phyloP scores from a whole-genome alignment of 2,888 invertebrate species.

The Rhagonycha lutea region DNA sequence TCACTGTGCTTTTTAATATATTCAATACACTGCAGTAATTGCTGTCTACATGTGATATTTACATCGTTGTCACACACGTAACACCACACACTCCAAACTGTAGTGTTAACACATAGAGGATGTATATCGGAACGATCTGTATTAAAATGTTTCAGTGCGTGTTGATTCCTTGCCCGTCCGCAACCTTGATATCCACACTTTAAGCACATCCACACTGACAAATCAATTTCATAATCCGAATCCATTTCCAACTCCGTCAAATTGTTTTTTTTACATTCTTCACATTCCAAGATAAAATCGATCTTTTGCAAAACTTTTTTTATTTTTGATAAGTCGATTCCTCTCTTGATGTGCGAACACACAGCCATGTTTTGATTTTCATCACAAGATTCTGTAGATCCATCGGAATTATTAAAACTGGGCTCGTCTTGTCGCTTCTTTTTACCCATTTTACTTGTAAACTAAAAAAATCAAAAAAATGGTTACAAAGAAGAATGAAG shows the following conservation, averaged over 20 bases:
- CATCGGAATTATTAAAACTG: conserved; percentile 65
- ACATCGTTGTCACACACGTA: conserved; percentile 77
- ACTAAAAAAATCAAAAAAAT: neutral
- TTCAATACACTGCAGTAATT: conserved; percentile 75
- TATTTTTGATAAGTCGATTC: conserved; percentile 67
- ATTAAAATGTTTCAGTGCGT: conserved; percentile 75
- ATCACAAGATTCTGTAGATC: conserved; percentile 73
- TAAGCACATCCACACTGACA: conserved; percentile 76
- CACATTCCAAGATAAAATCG: conserved; percentile 59
- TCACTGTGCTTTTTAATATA: conserved; percentile 66
- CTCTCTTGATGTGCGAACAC: conserved; percentile 72
- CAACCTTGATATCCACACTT: conserved; percentile 81
- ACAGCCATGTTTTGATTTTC: conserved; percentile 64
- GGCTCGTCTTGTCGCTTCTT: conserved; percentile 75
- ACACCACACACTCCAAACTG: conserved; percentile 76
- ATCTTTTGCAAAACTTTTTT: conserved; percentile 58
- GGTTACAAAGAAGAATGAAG: neutral
- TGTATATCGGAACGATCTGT: conserved; percentile 79
- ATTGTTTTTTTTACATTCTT: conserved; percentile 46
- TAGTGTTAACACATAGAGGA: conserved; percentile 72
- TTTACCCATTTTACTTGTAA: conserved; percentile 65
- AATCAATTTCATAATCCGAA: conserved; percentile 55
- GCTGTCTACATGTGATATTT: conserved; percentile 63
- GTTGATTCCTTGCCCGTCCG: conserved; percentile 68
- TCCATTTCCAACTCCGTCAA: conserved; percentile 37